These are phyloP conservation scores for Ceyx cyanopectus DNA, from an alignment of 2,113 vertebrate genomes.

Conservation along the genomic window DNA sequence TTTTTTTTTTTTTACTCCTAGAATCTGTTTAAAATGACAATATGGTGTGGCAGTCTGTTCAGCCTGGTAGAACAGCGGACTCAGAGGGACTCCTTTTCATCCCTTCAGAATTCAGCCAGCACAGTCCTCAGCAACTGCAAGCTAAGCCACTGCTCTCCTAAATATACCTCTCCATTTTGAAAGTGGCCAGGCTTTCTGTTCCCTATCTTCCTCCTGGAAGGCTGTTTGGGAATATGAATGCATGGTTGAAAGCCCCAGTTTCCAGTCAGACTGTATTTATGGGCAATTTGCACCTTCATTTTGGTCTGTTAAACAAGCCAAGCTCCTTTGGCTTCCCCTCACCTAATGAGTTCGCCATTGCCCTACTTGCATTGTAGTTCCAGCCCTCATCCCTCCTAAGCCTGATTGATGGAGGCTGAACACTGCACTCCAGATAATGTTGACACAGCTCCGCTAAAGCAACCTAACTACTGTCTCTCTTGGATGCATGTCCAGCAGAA, in stretches of 20 bases:
- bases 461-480: neutral
- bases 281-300: neutral
- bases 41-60: constrained; percentile 55
- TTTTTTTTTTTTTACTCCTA: constrained; percentile 18
- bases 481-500: neutral
- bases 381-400: neutral
- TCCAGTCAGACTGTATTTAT: neutral
- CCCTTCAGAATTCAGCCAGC: neutral
- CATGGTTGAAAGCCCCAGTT: neutral
- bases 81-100: constrained; percentile 28
- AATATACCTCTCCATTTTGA: neutral
- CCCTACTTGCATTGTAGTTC: neutral
- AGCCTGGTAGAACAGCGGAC: neutral
- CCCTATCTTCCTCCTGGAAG: neutral
- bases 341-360: neutral
- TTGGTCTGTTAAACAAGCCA: neutral
- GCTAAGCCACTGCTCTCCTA: neutral
- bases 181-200: neutral
- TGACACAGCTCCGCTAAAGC: neutral
- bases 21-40: constrained; percentile 46
- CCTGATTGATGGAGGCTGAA: neutral
- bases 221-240: neutral
- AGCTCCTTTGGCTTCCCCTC: neutral
- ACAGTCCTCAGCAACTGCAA: neutral
- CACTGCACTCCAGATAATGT: fast-evolving